phyloP scores from a whole-genome alignment of 2,888 invertebrate genomes.

The Allophyes oxyacanthae region DNA sequence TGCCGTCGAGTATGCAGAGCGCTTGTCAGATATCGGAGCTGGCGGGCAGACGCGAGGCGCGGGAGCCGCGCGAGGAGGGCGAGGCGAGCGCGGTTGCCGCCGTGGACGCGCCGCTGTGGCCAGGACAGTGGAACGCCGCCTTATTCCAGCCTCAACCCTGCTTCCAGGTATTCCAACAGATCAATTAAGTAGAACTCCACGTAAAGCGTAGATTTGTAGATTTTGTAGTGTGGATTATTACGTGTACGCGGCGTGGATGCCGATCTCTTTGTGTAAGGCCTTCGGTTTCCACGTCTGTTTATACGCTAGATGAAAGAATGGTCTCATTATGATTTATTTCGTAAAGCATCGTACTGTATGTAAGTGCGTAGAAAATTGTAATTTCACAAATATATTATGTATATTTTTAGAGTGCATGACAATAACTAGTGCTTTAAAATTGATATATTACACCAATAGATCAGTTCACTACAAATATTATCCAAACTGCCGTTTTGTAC shows the following conservation, averaged over 20 bases:
- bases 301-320: slow-evolving; percentile 69
- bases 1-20: slow-evolving; percentile 90
- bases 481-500: slow-evolving; percentile 54
- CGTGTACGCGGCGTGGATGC: slow-evolving; percentile 62
- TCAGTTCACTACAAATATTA: slow-evolving; percentile 52
- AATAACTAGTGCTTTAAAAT: slow-evolving; percentile 85
- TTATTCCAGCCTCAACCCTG: slow-evolving; percentile 86
- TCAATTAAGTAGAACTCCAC: slow-evolving; percentile 83
- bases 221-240: slow-evolving; percentile 67
- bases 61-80: slow-evolving; percentile 64
- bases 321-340: slow-evolving; percentile 75
- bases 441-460: slow-evolving; percentile 63
- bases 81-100: slow-evolving; percentile 60
- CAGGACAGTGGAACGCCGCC: slow-evolving; percentile 79
- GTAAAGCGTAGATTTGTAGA: slow-evolving; percentile 69
- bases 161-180: slow-evolving; percentile 89
- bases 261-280: slow-evolving; percentile 34
- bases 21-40: slow-evolving; percentile 91
- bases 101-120: slow-evolving; percentile 79
- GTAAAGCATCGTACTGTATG: slow-evolving; percentile 56
- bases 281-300: slow-evolving; percentile 52
- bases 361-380: slow-evolving; percentile 58
- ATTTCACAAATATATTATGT: slow-evolving; percentile 58
- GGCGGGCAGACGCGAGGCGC: slow-evolving; percentile 69
- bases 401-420: slow-evolving; percentile 84